phyloP scores from a whole-genome alignment of 2,113 vertebrate genomes.

The Gymnarchus niloticus region DNA sequence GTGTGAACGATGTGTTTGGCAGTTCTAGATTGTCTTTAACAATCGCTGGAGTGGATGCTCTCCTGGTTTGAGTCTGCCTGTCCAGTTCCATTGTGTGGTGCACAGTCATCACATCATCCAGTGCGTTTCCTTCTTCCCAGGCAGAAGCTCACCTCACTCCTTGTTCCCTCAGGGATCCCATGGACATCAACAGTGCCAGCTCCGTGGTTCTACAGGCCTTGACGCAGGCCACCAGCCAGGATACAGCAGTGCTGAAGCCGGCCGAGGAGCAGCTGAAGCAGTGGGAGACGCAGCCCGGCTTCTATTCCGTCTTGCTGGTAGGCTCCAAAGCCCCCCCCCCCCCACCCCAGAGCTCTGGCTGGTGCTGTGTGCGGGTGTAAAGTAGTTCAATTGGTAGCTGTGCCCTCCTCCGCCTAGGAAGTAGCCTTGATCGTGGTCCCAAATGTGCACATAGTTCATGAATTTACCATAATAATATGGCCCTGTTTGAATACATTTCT shows the following conservation, averaged over 20 bases:
- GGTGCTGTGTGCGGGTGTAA: too few relatives aligned
- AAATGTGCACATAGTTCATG: too few relatives aligned
- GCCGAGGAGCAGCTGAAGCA: slow-evolving; percentile 90
- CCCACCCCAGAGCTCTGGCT: too few relatives aligned
- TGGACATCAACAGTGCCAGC: slow-evolving; percentile 92
- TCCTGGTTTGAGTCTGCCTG: neutral
- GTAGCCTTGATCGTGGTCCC: too few relatives aligned
- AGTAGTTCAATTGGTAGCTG: too few relatives aligned
- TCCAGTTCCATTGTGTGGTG: neutral
- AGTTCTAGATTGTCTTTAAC: too few relatives aligned
- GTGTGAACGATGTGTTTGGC: too few relatives aligned
- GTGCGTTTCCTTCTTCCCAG: neutral
- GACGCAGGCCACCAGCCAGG: slow-evolving; percentile 94
- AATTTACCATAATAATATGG: too few relatives aligned
- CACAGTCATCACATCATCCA: neutral
- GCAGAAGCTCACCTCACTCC: neutral
- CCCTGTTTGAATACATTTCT: too few relatives aligned
- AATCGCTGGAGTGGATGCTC: neutral
- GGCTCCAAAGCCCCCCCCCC: slow-evolving; percentile 46
- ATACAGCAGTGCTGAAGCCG: slow-evolving; percentile 86
- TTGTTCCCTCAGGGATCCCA: slow-evolving; percentile 48
- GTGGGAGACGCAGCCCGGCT: slow-evolving; percentile 96
- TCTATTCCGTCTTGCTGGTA: slow-evolving; percentile 93
- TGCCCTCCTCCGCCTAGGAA: too few relatives aligned
- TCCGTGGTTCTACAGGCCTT: slow-evolving; percentile 87